phyloP scores from a whole-genome alignment of 2,888 invertebrate genomes.

The Meiosimyza decipiens region DNA sequence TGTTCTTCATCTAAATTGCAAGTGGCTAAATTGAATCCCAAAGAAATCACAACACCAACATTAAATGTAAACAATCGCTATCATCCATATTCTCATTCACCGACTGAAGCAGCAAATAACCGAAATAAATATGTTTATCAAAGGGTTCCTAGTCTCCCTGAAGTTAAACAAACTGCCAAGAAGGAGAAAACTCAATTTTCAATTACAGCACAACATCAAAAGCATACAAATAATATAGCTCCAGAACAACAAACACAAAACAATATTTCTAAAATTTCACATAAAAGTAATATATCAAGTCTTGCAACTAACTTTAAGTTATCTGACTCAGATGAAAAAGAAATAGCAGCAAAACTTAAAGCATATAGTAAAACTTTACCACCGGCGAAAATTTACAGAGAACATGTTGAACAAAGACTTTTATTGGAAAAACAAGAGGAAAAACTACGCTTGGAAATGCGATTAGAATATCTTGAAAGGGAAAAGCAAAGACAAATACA shows the following conservation, averaged over 20 bases:
- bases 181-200: too few species aligned
- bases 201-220: too few species aligned
- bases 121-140: conserved; percentile 20
- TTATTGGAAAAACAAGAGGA: conserved; percentile 8
- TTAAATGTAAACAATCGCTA: conserved; percentile 3
- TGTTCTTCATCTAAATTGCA: too few species aligned
- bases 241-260: too few species aligned
- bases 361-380: conserved; percentile 21
- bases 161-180: conserved; percentile 15
- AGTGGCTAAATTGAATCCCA: too few species aligned
- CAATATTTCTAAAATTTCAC: too few species aligned
- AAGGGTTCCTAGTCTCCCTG: not conserved
- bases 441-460: conserved; percentile 22
- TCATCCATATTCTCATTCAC: conserved; percentile 21
- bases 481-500: conserved; percentile 19
- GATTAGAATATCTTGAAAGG: conserved; percentile 21
- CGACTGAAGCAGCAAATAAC: not conserved
- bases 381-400: conserved; percentile 25
- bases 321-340: conserved; percentile 20
- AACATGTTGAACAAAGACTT: conserved; percentile 24
- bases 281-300: not conserved
- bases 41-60: not conserved
- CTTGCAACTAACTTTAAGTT: conserved; percentile 13
- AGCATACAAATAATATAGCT: too few species aligned
- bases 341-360: conserved; percentile 20